Percentiles rank a stretch among this genome's conserved stretches.
Evolutionary conservation across 1,140 invertebrate species (phyloP).

Genomic region (Drosophila kanapiae): DNA sequence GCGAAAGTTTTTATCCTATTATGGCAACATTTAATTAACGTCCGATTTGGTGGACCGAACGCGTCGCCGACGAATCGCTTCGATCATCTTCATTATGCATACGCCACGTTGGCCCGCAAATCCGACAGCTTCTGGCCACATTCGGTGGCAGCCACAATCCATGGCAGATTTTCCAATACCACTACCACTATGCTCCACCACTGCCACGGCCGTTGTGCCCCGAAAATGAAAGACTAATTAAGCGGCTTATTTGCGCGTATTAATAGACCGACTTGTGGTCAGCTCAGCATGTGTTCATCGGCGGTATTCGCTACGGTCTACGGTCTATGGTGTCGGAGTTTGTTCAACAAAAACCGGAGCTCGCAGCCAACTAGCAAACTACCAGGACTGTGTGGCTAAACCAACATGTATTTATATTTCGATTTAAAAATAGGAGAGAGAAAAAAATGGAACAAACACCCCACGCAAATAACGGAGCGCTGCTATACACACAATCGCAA

Average conservation of each 20-base stretch:
- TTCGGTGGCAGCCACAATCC: conserved; percentile 45
- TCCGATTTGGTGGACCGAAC: conserved; percentile 53
- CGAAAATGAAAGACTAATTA: conserved; percentile 80
- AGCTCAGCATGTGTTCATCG: conserved; percentile 25
- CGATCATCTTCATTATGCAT: conserved; percentile 78
- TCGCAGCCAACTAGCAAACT: conserved; percentile 39
- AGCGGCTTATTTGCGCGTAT: conserved; percentile 81
- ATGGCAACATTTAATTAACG: conserved; percentile 79
- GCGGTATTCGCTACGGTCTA: neutral
- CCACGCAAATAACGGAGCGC: conserved; percentile 28
- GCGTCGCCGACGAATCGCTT: conserved; percentile 33
- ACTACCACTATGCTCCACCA: neutral
- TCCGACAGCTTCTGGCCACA: conserved; percentile 76
- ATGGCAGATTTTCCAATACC: conserved; percentile 17
- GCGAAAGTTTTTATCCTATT: conserved; percentile 71
- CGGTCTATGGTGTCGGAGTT: conserved; percentile 14
- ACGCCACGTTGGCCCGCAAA: conserved; percentile 63
- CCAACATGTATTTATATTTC: conserved; percentile 80
- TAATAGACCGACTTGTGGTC: conserved; percentile 80
- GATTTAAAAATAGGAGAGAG: conserved; percentile 75
- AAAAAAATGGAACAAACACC: conserved; percentile 1
- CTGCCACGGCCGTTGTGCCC: conserved; percentile 18
- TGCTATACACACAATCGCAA: conserved; percentile 46
- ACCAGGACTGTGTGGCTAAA: conserved; percentile 34
- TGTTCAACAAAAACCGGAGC: conserved; percentile 41